These are phyloP conservation scores for Drosophila ananassae DNA, from an alignment of 1,140 invertebrate genomes.

Conservation along the genomic window DNA sequence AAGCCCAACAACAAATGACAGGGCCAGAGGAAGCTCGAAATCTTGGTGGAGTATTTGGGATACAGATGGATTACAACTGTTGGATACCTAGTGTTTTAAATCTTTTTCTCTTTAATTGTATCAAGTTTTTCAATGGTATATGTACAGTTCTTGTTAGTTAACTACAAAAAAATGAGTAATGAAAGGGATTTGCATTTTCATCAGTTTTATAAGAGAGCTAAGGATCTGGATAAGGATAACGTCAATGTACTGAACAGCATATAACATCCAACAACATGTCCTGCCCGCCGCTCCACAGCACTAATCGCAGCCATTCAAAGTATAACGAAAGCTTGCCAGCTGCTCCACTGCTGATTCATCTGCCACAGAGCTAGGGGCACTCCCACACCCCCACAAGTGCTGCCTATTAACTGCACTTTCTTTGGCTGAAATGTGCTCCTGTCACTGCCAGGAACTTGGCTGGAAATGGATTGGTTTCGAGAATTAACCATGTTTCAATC, in stretches of 20 bases:
- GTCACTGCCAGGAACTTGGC: constrained; percentile 28
- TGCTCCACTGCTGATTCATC: constrained; percentile 20
- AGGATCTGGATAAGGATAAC: no score
- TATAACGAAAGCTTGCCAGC: constrained; percentile 33
- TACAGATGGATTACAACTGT: constrained; percentile 1
- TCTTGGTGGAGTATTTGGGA: constrained; percentile 29
- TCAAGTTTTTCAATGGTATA: no score
- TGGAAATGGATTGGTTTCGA: constrained; percentile 16
- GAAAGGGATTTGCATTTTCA: no score
- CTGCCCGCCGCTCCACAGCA: constrained; percentile 25
- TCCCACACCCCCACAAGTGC: constrained; percentile 12
- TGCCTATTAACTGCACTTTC: constrained; percentile 64
- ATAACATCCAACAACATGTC: constrained; percentile 24
- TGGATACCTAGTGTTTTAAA: not conserved
- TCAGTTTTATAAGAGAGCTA: no score
- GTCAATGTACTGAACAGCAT: not conserved
- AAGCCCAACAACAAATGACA: constrained; percentile 41
- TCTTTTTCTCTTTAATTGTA: no score
- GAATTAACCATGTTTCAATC: constrained; percentile 41
- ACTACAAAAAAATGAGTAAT: no score
- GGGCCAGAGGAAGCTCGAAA: constrained; percentile 4
- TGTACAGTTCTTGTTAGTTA: no score
- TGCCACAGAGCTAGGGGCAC: no score
- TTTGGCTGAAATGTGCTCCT: constrained; percentile 39
- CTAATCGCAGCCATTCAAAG: constrained; percentile 57